These are phyloP conservation scores for Cryptomyrus ogoouensis DNA, from an alignment of 2,113 vertebrate genomes.

Conservation along the genomic window DNA sequence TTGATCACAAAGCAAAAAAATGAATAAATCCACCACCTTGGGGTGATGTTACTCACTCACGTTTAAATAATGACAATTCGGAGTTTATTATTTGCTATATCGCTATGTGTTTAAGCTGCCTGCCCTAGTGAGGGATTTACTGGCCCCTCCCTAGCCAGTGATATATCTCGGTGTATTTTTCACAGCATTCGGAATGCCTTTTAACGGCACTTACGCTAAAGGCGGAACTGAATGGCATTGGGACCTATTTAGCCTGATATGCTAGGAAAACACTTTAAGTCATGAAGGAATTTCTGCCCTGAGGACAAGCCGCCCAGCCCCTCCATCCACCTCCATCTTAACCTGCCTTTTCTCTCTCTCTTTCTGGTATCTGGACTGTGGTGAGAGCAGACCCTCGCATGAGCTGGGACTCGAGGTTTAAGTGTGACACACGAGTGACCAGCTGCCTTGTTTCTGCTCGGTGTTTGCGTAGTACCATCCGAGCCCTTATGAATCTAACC, in stretches of 20 bases:
- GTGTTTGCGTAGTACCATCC: background rate
- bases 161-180: background rate
- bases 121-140: background rate
- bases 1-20: background rate
- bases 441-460: background rate
- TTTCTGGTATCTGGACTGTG: background rate
- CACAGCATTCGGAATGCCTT: slow-evolving; percentile 28
- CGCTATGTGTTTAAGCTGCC: background rate
- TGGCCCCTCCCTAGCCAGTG: background rate
- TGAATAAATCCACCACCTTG: background rate
- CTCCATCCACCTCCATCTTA: slow-evolving; percentile 36
- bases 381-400: background rate
- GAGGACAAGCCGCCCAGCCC: slow-evolving; percentile 42
- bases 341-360: background rate
- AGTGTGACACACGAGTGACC: background rate
- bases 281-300: slow-evolving; percentile 60
- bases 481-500: background rate
- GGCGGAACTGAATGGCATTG: slow-evolving; percentile 30
- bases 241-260: slow-evolving; percentile 43
- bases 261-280: slow-evolving; percentile 58
- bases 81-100: background rate
- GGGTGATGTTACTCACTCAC: background rate
- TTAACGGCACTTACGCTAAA: slow-evolving; percentile 36
- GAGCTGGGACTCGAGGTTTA: background rate
- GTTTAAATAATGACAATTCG: background rate